phyloP scores from a whole-genome alignment of 2,888 invertebrate genomes.

The Xestia sexstrigata region DNA sequence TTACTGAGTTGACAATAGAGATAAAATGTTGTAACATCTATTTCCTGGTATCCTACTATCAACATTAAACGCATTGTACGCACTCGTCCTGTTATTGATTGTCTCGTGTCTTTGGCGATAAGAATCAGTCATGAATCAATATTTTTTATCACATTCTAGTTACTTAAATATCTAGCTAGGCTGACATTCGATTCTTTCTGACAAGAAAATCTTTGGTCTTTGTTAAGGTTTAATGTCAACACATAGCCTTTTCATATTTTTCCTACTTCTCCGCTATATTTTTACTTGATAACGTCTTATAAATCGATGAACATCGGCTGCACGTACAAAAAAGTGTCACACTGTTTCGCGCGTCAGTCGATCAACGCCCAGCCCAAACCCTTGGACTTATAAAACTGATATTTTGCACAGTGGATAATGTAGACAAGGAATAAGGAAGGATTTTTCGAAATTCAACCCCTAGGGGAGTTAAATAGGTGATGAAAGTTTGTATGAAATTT shows the following conservation, averaged over 20 bases:
- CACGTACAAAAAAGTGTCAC: too few species aligned
- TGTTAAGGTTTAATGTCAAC: not conserved
- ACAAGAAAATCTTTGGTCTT: not conserved
- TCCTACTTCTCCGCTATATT: too few species aligned
- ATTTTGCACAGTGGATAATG: too few species aligned
- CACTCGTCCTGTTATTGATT: constrained; percentile 2
- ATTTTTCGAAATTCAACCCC: too few species aligned
- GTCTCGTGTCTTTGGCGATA: constrained; percentile 1
- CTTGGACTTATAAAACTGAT: too few species aligned
- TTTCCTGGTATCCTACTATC: constrained; percentile 31
- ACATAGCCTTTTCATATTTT: not conserved
- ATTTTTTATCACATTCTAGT: constrained; percentile 7
- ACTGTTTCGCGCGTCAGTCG: too few species aligned
- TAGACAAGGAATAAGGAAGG: too few species aligned
- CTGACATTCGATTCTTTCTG: not conserved
- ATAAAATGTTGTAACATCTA: constrained; percentile 29
- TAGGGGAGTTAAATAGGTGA: too few species aligned
- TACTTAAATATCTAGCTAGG: not conserved
- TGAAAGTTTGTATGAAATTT: too few species aligned
- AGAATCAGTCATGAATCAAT: constrained; percentile 6
- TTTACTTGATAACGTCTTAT: too few species aligned
- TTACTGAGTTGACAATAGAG: constrained; percentile 33
- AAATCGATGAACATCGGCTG: too few species aligned
- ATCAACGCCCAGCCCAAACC: too few species aligned
- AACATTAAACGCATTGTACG: not conserved